Conservation (phyloP, 2,888 invertebrate genomes). For the Drosophila limbata region DNA sequence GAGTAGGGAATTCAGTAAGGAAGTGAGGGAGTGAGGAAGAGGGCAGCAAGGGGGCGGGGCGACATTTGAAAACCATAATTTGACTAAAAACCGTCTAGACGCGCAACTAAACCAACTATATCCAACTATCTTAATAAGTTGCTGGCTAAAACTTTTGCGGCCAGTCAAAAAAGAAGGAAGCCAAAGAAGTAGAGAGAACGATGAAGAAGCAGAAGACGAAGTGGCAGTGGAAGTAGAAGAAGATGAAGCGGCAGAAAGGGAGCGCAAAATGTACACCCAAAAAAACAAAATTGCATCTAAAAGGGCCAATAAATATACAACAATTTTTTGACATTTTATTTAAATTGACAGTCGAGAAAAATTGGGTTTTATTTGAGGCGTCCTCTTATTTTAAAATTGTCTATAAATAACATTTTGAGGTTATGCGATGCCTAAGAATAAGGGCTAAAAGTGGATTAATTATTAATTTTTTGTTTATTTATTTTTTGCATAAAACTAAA, state of each 20-base stretch:
- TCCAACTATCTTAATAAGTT: slow-evolving; percentile 79
- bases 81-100: slow-evolving; percentile 79
- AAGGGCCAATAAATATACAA: too few relatives aligned
- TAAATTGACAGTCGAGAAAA: too few relatives aligned
- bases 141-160: slow-evolving; percentile 68
- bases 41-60: slow-evolving; percentile 4
- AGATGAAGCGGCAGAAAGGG: neutral
- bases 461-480: too few relatives aligned
- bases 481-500: too few relatives aligned
- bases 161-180: slow-evolving; percentile 26
- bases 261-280: neutral
- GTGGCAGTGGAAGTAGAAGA: neutral
- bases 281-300: too few relatives aligned
- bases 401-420: too few relatives aligned
- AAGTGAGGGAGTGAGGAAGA: neutral
- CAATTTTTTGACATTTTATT: too few relatives aligned
- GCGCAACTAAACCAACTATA: slow-evolving; percentile 71
- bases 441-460: too few relatives aligned
- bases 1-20: neutral
- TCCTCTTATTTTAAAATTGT: too few relatives aligned
- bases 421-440: too few relatives aligned
- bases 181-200: slow-evolving; percentile 1
- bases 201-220: neutral
- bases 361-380: too few relatives aligned
- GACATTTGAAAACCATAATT: slow-evolving; percentile 76